Evolutionary conservation across 2,888 invertebrate genomes (phyloP).

Genomic region (Campopleginae sp.): DNA sequence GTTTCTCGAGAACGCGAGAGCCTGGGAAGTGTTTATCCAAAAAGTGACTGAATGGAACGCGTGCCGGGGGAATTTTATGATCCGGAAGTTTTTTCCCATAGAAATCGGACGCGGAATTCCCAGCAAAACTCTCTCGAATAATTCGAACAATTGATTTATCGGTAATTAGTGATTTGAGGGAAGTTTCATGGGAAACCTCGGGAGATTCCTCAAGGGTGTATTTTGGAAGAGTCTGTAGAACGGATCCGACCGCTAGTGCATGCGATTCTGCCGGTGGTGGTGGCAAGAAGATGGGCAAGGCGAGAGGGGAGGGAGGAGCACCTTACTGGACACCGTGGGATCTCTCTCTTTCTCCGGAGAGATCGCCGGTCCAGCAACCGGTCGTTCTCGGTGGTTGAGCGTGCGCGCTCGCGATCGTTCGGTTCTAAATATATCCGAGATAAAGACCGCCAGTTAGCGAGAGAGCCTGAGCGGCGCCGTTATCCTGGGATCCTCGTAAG

Average conservation of each 20-base stretch:
- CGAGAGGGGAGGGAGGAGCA: slow-evolving; percentile 44
- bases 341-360: slow-evolving; percentile 56
- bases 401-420: slow-evolving; percentile 68
- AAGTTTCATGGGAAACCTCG: background rate
- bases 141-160: background rate
- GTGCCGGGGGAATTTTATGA: no score
- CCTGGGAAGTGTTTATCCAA: no score
- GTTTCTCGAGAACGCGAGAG: background rate
- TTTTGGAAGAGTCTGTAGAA: slow-evolving; percentile 12
- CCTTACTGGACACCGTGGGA: slow-evolving; percentile 73
- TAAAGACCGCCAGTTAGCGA: slow-evolving; percentile 72
- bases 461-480: slow-evolving; percentile 70
- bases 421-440: slow-evolving; percentile 72
- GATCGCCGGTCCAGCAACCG: slow-evolving; percentile 67
- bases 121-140: no score
- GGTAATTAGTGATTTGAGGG: background rate
- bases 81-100: no score
- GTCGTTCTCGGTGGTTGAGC: slow-evolving; percentile 58
- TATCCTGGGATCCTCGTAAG: slow-evolving; percentile 68
- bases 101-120: no score
- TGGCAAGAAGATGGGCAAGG: background rate
- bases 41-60: no score
- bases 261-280: background rate
- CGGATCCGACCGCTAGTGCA: slow-evolving; percentile 10
- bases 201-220: background rate